These are phyloP conservation scores for Xestia xanthographa DNA, from an alignment of 2,888 invertebrate genomes.

Conservation along the genomic window DNA sequence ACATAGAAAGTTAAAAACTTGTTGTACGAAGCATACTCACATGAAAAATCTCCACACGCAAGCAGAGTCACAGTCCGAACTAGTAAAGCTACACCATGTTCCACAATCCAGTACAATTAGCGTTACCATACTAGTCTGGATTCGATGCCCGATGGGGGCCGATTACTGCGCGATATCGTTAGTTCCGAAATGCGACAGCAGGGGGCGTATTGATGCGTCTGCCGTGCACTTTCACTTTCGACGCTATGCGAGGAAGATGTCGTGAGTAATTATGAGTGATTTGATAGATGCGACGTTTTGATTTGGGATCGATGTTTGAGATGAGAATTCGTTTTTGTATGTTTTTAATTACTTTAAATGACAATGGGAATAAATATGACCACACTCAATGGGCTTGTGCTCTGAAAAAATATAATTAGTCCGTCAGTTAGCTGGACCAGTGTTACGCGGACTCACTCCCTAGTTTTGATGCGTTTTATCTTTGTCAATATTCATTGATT, in stretches of 20 bases:
- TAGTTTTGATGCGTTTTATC: no score
- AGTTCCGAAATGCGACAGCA: conserved; percentile 9
- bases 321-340: no score
- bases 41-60: neutral
- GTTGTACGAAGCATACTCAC: no score
- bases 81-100: conserved; percentile 26
- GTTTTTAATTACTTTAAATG: no score
- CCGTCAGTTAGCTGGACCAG: no score
- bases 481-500: no score
- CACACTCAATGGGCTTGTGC: no score
- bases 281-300: neutral
- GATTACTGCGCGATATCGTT: conserved; percentile 45
- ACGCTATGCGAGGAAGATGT: neutral
- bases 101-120: conserved; percentile 45
- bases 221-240: conserved; percentile 36
- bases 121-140: conserved; percentile 13
- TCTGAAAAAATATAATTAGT: no score
- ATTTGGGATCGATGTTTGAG: neutral
- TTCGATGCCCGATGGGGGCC: conserved; percentile 24
- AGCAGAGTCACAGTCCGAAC: neutral
- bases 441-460: no score
- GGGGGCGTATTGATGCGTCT: conserved; percentile 29
- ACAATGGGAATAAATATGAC: no score
- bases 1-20: no score
- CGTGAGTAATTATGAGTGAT: conserved; percentile 4